Percentiles rank a stretch among this genome's conserved stretches.
Conservation (phyloP, 2,888 invertebrate genomes). For the Euphydryas editha region DNA sequence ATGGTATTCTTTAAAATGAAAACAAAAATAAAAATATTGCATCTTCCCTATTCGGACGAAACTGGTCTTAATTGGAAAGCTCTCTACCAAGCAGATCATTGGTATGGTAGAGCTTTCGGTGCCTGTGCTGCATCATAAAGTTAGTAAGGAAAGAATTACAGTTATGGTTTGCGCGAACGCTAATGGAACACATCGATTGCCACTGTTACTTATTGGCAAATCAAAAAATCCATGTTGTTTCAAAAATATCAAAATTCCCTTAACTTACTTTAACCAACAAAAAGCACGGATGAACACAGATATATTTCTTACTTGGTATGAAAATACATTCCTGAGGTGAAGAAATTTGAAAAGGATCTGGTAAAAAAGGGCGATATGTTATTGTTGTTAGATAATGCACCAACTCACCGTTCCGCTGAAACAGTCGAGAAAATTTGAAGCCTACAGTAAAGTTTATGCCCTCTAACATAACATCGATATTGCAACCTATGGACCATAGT, state of each 20-base stretch:
- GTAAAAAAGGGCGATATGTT: slow-evolving; percentile 41
- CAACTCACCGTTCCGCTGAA: slow-evolving; percentile 20
- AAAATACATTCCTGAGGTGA: slow-evolving; percentile 39
- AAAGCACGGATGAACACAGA: slow-evolving; percentile 20
- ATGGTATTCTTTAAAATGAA: too few relatives aligned
- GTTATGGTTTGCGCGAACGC: slow-evolving; percentile 41
- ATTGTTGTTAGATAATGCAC: too few relatives aligned
- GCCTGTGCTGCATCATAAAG: slow-evolving; percentile 42
- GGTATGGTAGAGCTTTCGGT: slow-evolving; percentile 43
- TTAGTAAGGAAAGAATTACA: slow-evolving; percentile 42
- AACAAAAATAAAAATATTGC: too few relatives aligned
- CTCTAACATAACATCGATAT: slow-evolving; percentile 40
- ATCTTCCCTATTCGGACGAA: too few relatives aligned
- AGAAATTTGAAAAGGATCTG: slow-evolving; percentile 35
- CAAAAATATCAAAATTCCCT: too few relatives aligned
- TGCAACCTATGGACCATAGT: slow-evolving; percentile 43
- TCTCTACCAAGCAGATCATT: slow-evolving; percentile 45
- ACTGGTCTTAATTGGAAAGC: slow-evolving; percentile 47
- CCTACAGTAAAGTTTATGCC: slow-evolving; percentile 42
- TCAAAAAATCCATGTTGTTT: too few relatives aligned
- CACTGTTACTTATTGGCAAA: too few relatives aligned
- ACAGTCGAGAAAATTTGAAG: slow-evolving; percentile 34
- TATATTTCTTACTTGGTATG: slow-evolving; percentile 35
- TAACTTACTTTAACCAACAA: too few relatives aligned
- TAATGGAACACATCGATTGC: slow-evolving; percentile 41